Percentiles rank a stretch among this genome's conserved stretches.
Conservation (phyloP, 2,113 vertebrate genomes). For the Etheostoma spectabile region DNA sequence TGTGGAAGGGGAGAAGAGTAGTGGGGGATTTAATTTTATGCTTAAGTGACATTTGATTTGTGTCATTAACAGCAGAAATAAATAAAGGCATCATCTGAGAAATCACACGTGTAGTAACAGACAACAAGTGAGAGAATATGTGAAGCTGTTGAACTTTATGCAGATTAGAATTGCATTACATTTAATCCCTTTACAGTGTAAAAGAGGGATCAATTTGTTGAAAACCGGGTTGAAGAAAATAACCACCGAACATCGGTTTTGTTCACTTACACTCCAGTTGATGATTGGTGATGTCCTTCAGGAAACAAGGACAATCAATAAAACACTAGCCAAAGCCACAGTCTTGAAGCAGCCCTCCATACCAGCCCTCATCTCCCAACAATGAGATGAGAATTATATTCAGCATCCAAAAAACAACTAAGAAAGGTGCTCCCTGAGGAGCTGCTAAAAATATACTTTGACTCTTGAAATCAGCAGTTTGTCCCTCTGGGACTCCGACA, state of each 20-base stretch:
- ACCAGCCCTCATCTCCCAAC: background rate
- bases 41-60: slow-evolving; percentile 18
- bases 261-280: background rate
- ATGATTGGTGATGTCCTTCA: slow-evolving; percentile 7
- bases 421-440: slow-evolving; percentile 16
- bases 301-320: slow-evolving; percentile 23
- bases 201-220: background rate
- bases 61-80: slow-evolving; percentile 11
- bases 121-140: background rate
- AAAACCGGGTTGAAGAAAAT: background rate
- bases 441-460: slow-evolving; percentile 53
- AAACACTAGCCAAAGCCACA: background rate
- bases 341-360: background rate
- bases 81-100: background rate
- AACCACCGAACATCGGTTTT: background rate
- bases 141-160: background rate
- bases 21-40: too few relatives aligned
- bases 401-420: slow-evolving; percentile 1
- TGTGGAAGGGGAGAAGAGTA: too few relatives aligned
- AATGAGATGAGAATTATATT: slow-evolving; percentile 3
- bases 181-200: background rate
- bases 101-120: background rate
- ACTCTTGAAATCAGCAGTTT: slow-evolving; percentile 39
- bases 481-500: slow-evolving; percentile 43
- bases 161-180: background rate